phyloP scores from a whole-genome alignment of 2,888 invertebrate genomes.

The Sarcophaga variegata region DNA sequence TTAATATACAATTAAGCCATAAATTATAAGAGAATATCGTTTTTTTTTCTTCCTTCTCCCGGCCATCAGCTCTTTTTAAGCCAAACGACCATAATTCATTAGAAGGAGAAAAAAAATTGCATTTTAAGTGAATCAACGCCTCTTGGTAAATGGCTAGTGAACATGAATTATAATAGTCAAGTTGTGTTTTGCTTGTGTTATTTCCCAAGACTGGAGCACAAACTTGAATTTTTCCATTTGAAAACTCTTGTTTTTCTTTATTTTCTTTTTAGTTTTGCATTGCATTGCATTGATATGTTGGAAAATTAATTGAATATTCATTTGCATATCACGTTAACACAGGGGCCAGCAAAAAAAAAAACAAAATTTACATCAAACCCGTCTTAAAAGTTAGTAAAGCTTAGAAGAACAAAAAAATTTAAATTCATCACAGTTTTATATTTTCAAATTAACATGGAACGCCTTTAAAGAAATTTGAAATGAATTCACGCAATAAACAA shows the following conservation, averaged over 20 bases:
- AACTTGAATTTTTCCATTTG: conserved; percentile 54
- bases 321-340: conserved; percentile 62
- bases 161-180: conserved; percentile 47
- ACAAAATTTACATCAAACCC: not conserved
- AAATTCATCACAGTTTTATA: conserved; percentile 48
- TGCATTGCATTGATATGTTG: conserved; percentile 64
- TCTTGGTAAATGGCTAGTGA: conserved; percentile 51
- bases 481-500: conserved; percentile 11
- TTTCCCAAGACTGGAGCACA: not conserved
- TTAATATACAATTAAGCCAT: conserved; percentile 58
- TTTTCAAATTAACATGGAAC: conserved; percentile 63
- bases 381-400: not conserved
- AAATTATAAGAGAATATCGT: conserved; percentile 14
- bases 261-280: not conserved
- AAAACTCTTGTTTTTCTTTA: not conserved
- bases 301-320: conserved; percentile 69
- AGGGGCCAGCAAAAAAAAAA: not conserved
- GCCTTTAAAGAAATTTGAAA: conserved; percentile 42
- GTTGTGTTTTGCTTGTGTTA: not conserved
- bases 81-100: conserved; percentile 59
- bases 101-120: conserved; percentile 52
- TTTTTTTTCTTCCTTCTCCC: conserved; percentile 50
- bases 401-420: conserved; percentile 28
- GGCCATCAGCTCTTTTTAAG: conserved; percentile 24
- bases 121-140: conserved; percentile 70